Percentiles rank a stretch among this genome's conserved stretches.
Evolutionary conservation across 2,113 vertebrate species (phyloP).

Genomic region (Seriola aureovittata): DNA sequence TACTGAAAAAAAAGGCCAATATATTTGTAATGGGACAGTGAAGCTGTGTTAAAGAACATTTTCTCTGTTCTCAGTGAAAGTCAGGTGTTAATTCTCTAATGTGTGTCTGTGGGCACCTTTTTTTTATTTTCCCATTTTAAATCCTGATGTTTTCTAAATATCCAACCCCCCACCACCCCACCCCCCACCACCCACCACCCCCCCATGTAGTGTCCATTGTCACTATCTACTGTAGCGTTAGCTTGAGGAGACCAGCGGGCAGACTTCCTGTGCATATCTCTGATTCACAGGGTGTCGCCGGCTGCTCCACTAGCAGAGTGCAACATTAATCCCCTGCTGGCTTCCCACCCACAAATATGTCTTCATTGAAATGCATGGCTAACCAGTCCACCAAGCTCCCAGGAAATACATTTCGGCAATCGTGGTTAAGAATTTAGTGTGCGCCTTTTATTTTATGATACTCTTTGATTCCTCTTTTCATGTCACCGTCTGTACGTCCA

Average conservation of each 20-base stretch:
- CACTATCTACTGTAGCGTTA: neutral
- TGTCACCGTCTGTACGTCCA: too few species aligned
- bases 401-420: neutral
- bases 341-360: conserved; percentile 30
- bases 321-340: conserved; percentile 4
- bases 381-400: neutral
- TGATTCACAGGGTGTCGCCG: neutral
- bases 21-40: too few species aligned
- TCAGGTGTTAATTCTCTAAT: too few species aligned
- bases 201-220: neutral
- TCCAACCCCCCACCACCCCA: too few species aligned
- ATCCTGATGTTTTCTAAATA: too few species aligned
- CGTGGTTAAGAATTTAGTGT: neutral
- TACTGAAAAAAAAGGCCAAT: neutral
- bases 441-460: neutral
- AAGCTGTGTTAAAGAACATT: too few species aligned
- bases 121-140: too few species aligned
- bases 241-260: neutral
- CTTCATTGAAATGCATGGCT: conserved; percentile 15
- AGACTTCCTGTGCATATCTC: neutral
- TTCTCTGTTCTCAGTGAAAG: neutral
- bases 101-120: too few species aligned
- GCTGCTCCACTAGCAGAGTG: conserved; percentile 8
- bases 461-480: neutral
- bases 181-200: too few species aligned